phyloP scores from a whole-genome alignment of 2,113 vertebrate species.

The Hyperoodon ampullatus region DNA sequence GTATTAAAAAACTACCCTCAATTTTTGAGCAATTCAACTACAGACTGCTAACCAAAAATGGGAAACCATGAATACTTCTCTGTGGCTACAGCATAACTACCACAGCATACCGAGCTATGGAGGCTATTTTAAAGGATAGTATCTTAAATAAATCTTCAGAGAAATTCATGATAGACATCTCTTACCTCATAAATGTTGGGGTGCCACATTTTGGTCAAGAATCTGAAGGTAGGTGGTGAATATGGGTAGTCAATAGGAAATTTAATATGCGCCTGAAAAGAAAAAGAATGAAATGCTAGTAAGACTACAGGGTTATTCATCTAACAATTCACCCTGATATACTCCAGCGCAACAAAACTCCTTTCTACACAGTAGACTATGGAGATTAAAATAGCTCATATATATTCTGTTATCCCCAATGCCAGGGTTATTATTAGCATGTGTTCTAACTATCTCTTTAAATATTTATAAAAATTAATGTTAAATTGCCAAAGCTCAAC shows the following conservation, averaged over 20 bases:
- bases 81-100: background rate
- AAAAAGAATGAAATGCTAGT: slow-evolving; percentile 59
- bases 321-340: slow-evolving; percentile 48
- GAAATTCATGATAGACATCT: slow-evolving; percentile 47
- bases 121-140: slow-evolving; percentile 27
- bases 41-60: background rate
- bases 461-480: slow-evolving; percentile 40
- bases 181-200: slow-evolving; percentile 99
- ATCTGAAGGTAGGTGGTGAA: slow-evolving; percentile 98
- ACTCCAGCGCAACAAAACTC: background rate
- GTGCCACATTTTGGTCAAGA: slow-evolving; percentile 99
- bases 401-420: background rate
- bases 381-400: slow-evolving; percentile 40
- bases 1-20: background rate
- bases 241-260: slow-evolving; percentile 99
- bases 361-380: slow-evolving; percentile 22
- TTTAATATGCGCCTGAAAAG: slow-evolving; percentile 96
- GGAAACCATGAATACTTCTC: slow-evolving; percentile 12
- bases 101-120: background rate
- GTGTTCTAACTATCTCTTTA: slow-evolving; percentile 8
- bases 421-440: background rate
- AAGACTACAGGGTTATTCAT: slow-evolving; percentile 30
- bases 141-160: slow-evolving; percentile 43
- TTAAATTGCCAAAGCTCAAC: slow-evolving; percentile 40
- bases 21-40: slow-evolving; percentile 53